These are phyloP conservation scores for Sialis lutaria DNA, from an alignment of 2,888 invertebrate genomes.

Conservation along the genomic window DNA sequence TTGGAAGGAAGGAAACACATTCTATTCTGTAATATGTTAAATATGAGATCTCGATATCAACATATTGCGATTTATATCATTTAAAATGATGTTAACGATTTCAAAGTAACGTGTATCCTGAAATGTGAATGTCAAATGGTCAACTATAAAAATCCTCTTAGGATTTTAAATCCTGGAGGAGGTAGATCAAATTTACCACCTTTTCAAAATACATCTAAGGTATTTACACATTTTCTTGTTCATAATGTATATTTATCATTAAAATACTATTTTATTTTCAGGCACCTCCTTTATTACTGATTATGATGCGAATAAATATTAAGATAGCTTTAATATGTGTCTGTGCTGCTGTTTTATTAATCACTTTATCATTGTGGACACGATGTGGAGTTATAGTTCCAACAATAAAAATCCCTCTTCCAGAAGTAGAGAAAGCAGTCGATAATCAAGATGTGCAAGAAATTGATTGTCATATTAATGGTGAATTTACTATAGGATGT, in stretches of 20 bases:
- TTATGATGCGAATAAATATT: slow-evolving; percentile 65
- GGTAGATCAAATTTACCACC: slow-evolving; percentile 1
- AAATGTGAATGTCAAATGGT: slow-evolving; percentile 6
- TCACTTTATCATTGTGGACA: slow-evolving; percentile 57
- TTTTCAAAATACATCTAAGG: background rate
- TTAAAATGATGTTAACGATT: background rate
- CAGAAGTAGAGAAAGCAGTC: background rate
- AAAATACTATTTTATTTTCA: slow-evolving; percentile 11
- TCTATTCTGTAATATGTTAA: too few species aligned
- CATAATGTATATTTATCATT: background rate
- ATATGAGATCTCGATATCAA: too few species aligned
- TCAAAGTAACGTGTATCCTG: background rate
- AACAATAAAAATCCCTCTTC: background rate
- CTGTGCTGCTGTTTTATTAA: slow-evolving; percentile 43
- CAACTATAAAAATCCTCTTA: slow-evolving; percentile 2
- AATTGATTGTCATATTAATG: slow-evolving; percentile 79
- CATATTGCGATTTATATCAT: too few species aligned
- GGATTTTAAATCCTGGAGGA: slow-evolving; percentile 6
- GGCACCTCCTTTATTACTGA: slow-evolving; percentile 28
- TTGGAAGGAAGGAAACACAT: background rate
- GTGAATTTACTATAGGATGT: slow-evolving; percentile 65
- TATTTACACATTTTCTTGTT: background rate
- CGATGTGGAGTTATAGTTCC: slow-evolving; percentile 45
- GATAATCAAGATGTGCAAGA: slow-evolving; percentile 37
- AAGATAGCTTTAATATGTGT: slow-evolving; percentile 52